phyloP scores from a whole-genome alignment of 1,140 invertebrate species.

The Pomacea maculata region DNA sequence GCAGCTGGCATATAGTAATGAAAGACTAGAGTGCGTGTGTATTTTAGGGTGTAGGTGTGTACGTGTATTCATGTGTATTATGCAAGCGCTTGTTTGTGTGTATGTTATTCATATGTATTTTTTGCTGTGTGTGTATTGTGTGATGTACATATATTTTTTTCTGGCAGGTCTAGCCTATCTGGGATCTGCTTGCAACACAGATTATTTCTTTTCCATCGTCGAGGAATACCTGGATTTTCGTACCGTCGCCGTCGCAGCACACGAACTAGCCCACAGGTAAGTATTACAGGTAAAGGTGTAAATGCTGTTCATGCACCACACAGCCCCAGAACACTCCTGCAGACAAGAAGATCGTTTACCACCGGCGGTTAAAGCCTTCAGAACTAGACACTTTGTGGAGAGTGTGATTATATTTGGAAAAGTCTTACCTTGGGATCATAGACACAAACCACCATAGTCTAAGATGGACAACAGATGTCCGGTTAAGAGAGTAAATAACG shows the following conservation, averaged over 20 bases:
- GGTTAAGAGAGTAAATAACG: too few relatives aligned
- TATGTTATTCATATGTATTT: too few relatives aligned
- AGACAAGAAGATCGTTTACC: background rate
- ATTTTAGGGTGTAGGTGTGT: background rate
- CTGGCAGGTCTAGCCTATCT: conserved; percentile 34
- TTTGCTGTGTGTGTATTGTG: too few relatives aligned
- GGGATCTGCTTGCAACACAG: conserved; percentile 29
- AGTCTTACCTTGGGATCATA: background rate
- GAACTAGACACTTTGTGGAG: background rate
- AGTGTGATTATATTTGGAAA: background rate
- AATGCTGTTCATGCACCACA: background rate
- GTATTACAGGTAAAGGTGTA: background rate
- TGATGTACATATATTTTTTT: too few relatives aligned
- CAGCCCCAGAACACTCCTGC: background rate
- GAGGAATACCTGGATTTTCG: conserved; percentile 42
- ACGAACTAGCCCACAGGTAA: conserved; percentile 35
- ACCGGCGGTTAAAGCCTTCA: background rate
- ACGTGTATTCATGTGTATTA: background rate
- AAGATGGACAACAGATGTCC: too few relatives aligned
- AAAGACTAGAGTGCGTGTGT: too few relatives aligned
- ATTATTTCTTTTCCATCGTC: conserved; percentile 39
- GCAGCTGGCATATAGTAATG: too few relatives aligned
- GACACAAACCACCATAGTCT: too few relatives aligned
- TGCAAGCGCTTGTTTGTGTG: too few relatives aligned
- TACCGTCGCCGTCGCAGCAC: conserved; percentile 37